Evolutionary conservation across 2,888 invertebrate genomes (phyloP), one percentile per base, ranked within the genome.

Genomic region (Adineta ricciae): DNA sequence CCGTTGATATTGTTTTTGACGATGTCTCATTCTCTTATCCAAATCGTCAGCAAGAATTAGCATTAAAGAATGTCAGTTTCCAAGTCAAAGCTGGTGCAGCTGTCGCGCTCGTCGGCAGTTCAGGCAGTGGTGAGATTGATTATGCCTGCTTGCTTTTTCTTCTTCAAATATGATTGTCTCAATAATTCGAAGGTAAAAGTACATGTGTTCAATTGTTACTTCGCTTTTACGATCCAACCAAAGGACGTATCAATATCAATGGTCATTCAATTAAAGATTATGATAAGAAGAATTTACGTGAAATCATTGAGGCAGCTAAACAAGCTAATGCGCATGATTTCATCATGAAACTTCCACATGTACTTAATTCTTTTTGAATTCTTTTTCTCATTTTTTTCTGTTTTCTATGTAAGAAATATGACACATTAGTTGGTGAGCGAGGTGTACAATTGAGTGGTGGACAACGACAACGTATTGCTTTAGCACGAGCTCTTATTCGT

Each of bases 21-120:
- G 91, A 93, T 87, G 93, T 95, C 1, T 91, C 92, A 87, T 95
- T 95, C 88, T 92, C 92, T 86, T 95, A 95, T 89, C 95, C 95
- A 0, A 93, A 94, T 0, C 91, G 95, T 82, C 91, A 92, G 21
- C 93, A 94, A 88, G 93, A 94, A 8, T 92, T 93, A 88, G 94
- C 94, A 36, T 73, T 73, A 73, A 73, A 38, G 19, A 73, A 73
- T 38, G 9, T 73, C 9, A 73, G 24, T 38, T 73, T 73, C 32
- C 16, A 16, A 73, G 38, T 73, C 4, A 32, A 38, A 32, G 38
- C 32, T 7, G 73, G 73, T 36, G 32, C 36, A 36, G 32, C 73
- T 36, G 73, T 73, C 7, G 73, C 73, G 19, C 9, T 73, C 14
- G 73, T 73, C 21, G 73, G 73, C 19, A 38, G 38, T 36, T 36